Conservation (phyloP, 2,888 invertebrate species). For the Apeira syringaria region DNA sequence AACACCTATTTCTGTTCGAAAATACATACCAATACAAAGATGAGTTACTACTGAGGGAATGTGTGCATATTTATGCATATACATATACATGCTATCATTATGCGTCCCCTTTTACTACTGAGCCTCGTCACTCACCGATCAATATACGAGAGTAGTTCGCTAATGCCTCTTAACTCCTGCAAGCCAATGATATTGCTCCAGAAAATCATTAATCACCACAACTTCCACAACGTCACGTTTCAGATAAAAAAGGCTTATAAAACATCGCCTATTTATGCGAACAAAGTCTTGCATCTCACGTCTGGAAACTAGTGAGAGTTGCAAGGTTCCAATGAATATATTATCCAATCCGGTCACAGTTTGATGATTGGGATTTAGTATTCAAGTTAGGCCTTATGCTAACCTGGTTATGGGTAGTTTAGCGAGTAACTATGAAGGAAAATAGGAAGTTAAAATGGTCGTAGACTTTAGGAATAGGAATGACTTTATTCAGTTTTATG, state of each 20-base stretch:
- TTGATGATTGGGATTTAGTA: constrained; percentile 52
- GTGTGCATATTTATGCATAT: too few relatives aligned
- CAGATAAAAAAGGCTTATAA: constrained; percentile 22
- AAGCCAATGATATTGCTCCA: constrained; percentile 19
- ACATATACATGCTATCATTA: too few relatives aligned
- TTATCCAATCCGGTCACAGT: constrained; percentile 52
- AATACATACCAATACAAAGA: too few relatives aligned
- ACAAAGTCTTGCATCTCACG: constrained; percentile 52
- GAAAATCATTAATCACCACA: constrained; percentile 26
- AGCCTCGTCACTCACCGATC: constrained; percentile 8
- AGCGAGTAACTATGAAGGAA: constrained; percentile 18
- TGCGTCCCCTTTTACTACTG: background rate
- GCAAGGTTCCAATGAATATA: constrained; percentile 71
- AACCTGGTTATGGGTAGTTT: constrained; percentile 42
- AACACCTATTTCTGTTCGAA: too few relatives aligned
- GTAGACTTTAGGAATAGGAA: constrained; percentile 18
- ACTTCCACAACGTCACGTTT: constrained; percentile 22
- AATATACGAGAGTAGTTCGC: constrained; percentile 10
- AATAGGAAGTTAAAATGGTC: constrained; percentile 27
- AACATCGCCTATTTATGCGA: constrained; percentile 18
- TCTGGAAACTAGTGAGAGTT: constrained; percentile 34
- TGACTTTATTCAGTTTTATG: too few relatives aligned
- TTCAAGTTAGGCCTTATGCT: constrained; percentile 51
- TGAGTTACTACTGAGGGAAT: too few relatives aligned
- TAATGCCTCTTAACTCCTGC: constrained; percentile 11